Evolutionary conservation across 2,888 invertebrate species (phyloP).

Genomic region (Entomobrya multifasciata): DNA sequence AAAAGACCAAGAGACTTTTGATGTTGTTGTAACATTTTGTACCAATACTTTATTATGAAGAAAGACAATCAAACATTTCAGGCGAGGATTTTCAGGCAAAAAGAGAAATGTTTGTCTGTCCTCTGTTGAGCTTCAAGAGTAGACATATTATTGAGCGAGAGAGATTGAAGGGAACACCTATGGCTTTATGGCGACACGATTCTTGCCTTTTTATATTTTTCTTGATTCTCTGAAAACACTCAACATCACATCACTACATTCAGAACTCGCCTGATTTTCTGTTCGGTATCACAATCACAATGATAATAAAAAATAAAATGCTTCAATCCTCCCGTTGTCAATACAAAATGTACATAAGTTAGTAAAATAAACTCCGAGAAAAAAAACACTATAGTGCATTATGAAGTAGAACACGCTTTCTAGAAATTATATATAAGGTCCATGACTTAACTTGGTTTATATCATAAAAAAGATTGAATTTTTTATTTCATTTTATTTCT

Average conservation of each 20-base stretch:
- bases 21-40: constrained; percentile 17
- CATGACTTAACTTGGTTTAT: constrained; percentile 30
- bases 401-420: constrained; percentile 36
- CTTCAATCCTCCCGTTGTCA: constrained; percentile 57
- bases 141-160: constrained; percentile 46
- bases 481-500: constrained; percentile 63
- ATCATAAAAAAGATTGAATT: constrained; percentile 72
- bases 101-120: constrained; percentile 26
- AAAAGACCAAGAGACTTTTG: constrained; percentile 15
- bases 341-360: constrained; percentile 15
- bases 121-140: constrained; percentile 13
- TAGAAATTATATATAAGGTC: constrained; percentile 10
- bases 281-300: constrained; percentile 28
- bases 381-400: background rate
- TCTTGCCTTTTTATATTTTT: constrained; percentile 77
- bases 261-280: background rate
- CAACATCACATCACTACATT: no score
- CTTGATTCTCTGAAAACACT: constrained; percentile 60
- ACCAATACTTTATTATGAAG: constrained; percentile 14
- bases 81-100: constrained; percentile 73
- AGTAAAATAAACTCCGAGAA: constrained; percentile 42
- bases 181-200: constrained; percentile 80
- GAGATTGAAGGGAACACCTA: constrained; percentile 79
- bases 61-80: constrained; percentile 79
- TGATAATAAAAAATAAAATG: constrained; percentile 56